Base-by-base conservation (phyloP, 2,888 invertebrate genomes). In the Hedya salicella region DNA sequence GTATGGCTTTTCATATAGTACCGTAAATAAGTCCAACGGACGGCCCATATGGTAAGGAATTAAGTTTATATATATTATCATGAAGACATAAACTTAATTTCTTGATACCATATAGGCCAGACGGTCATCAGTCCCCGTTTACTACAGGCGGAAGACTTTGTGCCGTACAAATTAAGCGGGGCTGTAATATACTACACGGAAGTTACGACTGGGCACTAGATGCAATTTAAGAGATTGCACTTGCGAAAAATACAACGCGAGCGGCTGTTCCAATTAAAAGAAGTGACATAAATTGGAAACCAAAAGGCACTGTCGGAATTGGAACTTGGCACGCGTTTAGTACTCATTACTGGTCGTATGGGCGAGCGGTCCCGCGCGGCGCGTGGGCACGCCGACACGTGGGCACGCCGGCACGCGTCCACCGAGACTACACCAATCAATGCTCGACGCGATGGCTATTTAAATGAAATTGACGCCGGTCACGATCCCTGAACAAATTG, bases 401-500 rank as follows among this genome's bases (percentile, higher is more conserved):
- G 36, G 0, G 9, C 63, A 6, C 32, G 62, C 60, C 56, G 64
- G n/a, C n/a, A n/a, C n/a, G n/a, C n/a, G n/a, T n/a, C n/a, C n/a
- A n/a, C n/a, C 42, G 68, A 59, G 40, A 50, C 21, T 76, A 1
- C 70, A 25, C 69, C 77, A 70, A 72, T 72, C 71, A 72, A 53
- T 54, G 69, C 69, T 60, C 70, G 73, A 71, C 73, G 70, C 72
- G 71, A 68, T 73, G 64, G 73, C 71, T 71, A 74, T 84, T 82
- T 78, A 75, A 79, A 85, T 81, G 78, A 79, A 77, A 78, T 80
- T 82, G 76, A 80, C 76, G 71, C 74, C 56, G n/a, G n/a, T 62
- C 70, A 71, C 71, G 75, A 70, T 70, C 78, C 81, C 76, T 1
- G 25, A 78, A 84, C 75, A 81, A 83, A 85, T 83, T 81, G 76